Conservation (phyloP, 2,797 vertebrate genomes). For the Notamacropus eugenii region DNA sequence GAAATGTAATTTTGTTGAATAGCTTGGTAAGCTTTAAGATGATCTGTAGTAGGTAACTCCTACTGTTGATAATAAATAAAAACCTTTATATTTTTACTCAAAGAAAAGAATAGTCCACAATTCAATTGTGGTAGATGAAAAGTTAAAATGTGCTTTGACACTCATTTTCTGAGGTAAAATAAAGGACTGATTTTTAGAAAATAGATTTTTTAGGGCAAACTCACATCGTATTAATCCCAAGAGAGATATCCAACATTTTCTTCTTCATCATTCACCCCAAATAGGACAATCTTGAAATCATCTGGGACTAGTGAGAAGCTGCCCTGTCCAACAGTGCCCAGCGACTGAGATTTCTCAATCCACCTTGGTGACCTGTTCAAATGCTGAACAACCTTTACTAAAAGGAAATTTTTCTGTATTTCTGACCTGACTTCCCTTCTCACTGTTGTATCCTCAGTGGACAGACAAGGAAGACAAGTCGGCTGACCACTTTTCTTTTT, state of each 20-base stretch:
- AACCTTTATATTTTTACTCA: background rate
- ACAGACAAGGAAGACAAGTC: background rate
- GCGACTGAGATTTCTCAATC: background rate
- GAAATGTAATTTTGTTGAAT: constrained; percentile 24
- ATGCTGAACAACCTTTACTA: background rate
- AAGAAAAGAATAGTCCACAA: background rate
- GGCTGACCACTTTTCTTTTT: constrained; percentile 2
- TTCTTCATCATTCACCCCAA: background rate
- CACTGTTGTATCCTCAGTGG: background rate
- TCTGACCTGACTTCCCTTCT: background rate
- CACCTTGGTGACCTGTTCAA: background rate
- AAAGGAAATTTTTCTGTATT: background rate
- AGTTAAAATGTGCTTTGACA: background rate
- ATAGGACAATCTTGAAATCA: background rate
- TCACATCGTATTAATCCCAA: background rate
- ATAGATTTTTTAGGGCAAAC: background rate
- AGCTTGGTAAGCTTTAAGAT: constrained; percentile 15
- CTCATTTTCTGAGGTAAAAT: background rate
- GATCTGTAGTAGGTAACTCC: background rate
- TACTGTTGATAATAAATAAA: background rate
- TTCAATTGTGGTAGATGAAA: background rate
- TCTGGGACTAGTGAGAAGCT: background rate
- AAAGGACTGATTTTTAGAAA: background rate
- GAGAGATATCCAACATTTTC: background rate
- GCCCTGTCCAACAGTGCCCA: background rate